Evolutionary conservation across 2,113 vertebrate species (phyloP).

Genomic region (Micronycteris hirsuta): DNA sequence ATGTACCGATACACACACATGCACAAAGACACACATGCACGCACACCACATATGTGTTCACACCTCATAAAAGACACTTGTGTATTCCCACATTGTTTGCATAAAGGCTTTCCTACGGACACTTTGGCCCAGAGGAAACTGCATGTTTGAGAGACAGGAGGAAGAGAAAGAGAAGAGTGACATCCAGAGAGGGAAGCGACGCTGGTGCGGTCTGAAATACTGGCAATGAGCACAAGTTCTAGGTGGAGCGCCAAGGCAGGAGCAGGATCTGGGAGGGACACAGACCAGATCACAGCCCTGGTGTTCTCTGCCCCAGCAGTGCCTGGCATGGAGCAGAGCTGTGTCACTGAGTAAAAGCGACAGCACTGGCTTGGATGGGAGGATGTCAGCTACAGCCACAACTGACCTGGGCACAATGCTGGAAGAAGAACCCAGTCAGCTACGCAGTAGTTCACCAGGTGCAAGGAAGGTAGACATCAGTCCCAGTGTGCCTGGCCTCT

Average conservation of each 20-base stretch:
- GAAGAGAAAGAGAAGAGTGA: not conserved
- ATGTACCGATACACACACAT: not conserved
- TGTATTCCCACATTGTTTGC: too few relatives aligned
- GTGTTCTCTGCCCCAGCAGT: too few relatives aligned
- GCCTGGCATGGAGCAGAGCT: not conserved
- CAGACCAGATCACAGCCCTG: fast-evolving
- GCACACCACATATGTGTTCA: not conserved
- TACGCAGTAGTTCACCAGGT: too few relatives aligned
- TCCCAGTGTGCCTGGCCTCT: not conserved
- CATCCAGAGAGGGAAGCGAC: not conserved
- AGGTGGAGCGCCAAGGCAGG: not conserved
- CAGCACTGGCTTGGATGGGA: not conserved
- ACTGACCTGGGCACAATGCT: not conserved
- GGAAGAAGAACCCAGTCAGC: fast-evolving
- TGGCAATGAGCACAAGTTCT: too few relatives aligned
- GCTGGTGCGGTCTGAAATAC: not conserved
- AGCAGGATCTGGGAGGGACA: not conserved
- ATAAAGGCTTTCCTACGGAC: not conserved
- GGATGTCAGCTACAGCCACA: fast-evolving
- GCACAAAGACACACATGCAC: too few relatives aligned
- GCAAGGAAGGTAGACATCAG: fast-evolving
- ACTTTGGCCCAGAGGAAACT: too few relatives aligned
- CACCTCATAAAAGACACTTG: not conserved
- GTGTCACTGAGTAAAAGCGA: not conserved
- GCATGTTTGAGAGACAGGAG: not conserved